A percentile compares a stretch with the other conserved stretches of the same genome.
Conservation (phyloP, 2,888 invertebrate species). For the Eristalinus aeneus region DNA sequence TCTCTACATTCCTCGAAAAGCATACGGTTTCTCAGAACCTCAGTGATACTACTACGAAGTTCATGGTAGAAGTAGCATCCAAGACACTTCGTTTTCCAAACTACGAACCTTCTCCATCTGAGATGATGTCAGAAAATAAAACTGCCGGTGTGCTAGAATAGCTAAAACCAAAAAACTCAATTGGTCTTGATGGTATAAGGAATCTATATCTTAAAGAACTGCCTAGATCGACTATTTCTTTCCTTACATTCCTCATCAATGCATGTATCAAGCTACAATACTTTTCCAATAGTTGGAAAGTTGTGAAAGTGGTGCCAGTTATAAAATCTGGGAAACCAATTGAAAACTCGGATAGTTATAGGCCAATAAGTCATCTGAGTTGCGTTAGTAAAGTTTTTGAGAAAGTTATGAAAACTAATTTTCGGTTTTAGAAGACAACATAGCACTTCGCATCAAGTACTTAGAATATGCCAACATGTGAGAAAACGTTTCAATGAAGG, state of each 20-base stretch:
- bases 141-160: neutral
- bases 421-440: neutral
- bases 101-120: neutral
- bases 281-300: slow-evolving; percentile 10
- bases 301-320: neutral
- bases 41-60: no score
- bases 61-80: no score
- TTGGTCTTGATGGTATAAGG: neutral
- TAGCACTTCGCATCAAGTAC: no score
- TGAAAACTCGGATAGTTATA: neutral
- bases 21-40: neutral
- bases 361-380: no score
- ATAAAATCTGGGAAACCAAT: neutral
- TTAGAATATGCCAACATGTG: no score
- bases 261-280: neutral
- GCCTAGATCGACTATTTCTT: no score
- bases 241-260: no score
- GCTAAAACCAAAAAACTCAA: neutral
- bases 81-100: no score
- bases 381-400: no score
- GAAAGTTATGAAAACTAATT: no score
- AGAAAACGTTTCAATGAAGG: no score
- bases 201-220: neutral
- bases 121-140: neutral
- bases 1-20: neutral